Evolutionary conservation across 2,797 vertebrate genomes (phyloP).

Genomic region (Silurus lanzhouensis): DNA sequence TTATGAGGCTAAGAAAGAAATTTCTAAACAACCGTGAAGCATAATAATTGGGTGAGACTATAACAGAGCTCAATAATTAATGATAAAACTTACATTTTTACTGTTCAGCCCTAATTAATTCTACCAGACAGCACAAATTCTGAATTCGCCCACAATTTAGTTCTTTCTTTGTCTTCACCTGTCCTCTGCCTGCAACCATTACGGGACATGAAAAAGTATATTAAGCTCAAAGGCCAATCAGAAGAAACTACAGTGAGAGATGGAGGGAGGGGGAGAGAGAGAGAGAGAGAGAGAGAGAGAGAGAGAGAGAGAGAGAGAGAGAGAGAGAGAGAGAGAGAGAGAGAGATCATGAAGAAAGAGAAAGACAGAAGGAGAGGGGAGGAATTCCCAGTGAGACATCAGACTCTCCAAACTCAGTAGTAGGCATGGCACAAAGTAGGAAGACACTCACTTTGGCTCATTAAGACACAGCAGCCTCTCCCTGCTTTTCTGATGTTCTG

Average conservation of each 20-base stretch:
- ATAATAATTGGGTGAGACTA: slow-evolving; percentile 65
- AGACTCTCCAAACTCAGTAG: slow-evolving; percentile 38
- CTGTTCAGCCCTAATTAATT: slow-evolving; percentile 92
- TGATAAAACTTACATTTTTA: slow-evolving; percentile 96
- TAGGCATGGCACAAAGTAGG: slow-evolving; percentile 71
- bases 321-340: slow-evolving; percentile 47
- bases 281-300: not conserved
- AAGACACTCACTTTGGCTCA: slow-evolving; percentile 90
- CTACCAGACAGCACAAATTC: slow-evolving; percentile 86
- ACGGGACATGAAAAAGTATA: slow-evolving; percentile 90
- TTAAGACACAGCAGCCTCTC: slow-evolving; percentile 87
- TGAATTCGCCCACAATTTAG: slow-evolving; percentile 81
- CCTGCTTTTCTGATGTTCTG: slow-evolving; percentile 76
- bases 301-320: not conserved
- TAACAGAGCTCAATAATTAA: slow-evolving; percentile 91
- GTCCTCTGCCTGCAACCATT: slow-evolving; percentile 68
- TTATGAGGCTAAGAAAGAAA: not conserved
- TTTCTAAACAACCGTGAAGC: slow-evolving; percentile 70
- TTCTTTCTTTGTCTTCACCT: slow-evolving; percentile 53
- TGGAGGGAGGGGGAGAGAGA: not conserved
- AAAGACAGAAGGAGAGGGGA: not conserved
- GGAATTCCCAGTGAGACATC: slow-evolving; percentile 65
- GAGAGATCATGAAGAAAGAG: slow-evolving; percentile 52
- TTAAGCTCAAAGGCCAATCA: slow-evolving; percentile 87
- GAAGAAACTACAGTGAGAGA: slow-evolving; percentile 78